These are phyloP conservation scores for Sarcophaga subvicina DNA, from an alignment of 2,888 invertebrate species.

Conservation along the genomic window DNA sequence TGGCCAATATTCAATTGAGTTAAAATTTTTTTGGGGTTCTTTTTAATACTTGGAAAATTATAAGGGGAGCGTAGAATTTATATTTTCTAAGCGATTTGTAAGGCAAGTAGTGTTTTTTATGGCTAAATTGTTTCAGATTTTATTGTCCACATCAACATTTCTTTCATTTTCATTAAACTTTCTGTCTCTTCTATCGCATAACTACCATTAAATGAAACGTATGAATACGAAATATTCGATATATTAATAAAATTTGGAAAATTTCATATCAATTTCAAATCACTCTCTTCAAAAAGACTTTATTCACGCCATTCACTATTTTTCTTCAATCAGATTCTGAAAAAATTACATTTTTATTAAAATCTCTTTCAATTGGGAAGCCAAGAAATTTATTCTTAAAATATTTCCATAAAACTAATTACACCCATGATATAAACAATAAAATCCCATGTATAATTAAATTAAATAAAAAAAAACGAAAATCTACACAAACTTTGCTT, in stretches of 20 bases:
- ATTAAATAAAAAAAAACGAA: slow-evolving; percentile 8
- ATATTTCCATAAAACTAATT: slow-evolving; percentile 21
- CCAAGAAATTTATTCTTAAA: not conserved
- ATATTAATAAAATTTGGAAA: no score
- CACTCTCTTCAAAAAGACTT: no score
- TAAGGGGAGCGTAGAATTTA: not conserved
- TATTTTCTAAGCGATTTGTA: no score
- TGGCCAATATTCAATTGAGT: slow-evolving; percentile 59
- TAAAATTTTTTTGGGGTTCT: not conserved
- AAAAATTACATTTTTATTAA: no score
- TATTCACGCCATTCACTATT: no score
- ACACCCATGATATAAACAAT: not conserved
- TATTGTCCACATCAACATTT: slow-evolving; percentile 9
- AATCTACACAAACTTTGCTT: slow-evolving; percentile 71
- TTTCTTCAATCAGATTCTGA: no score
- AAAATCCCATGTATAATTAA: not conserved
- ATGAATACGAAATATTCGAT: no score
- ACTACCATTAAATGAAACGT: no score
- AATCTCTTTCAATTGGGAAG: no score
- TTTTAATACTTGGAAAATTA: not conserved
- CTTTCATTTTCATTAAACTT: not conserved
- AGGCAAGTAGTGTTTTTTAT: no score
- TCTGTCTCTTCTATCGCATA: no score
- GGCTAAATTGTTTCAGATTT: slow-evolving; percentile 40
- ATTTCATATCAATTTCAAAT: no score